phyloP scores from a whole-genome alignment of 2,888 invertebrate genomes.

The Sphaerophoria taeniata region DNA sequence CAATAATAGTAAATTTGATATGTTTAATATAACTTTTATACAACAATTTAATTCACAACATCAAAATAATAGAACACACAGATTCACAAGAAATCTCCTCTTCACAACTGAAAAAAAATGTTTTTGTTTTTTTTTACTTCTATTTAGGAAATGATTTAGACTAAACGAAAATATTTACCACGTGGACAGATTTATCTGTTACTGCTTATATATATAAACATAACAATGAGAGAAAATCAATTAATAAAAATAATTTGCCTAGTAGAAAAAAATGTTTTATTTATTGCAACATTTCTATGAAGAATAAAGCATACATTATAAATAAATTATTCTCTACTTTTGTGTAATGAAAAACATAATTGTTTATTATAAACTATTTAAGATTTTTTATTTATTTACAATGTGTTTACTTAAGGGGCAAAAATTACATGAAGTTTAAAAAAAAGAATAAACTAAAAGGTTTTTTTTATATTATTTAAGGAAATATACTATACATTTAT shows the following conservation, averaged over 20 bases:
- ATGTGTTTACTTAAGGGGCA: conserved; percentile 54
- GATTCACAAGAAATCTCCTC: conserved; percentile 26
- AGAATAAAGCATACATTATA: conserved; percentile 36
- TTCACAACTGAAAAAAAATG: conserved; percentile 33
- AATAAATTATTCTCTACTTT: conserved; percentile 61
- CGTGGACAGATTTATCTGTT: conserved; percentile 43
- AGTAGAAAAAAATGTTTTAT: conserved; percentile 42
- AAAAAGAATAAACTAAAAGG: conserved; percentile 33
- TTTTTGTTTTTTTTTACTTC: conserved; percentile 26
- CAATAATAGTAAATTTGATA: conserved; percentile 47
- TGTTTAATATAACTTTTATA: conserved; percentile 12
- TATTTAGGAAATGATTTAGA: conserved; percentile 2
- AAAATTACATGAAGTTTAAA: conserved; percentile 43
- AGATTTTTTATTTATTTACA: conserved; percentile 59
- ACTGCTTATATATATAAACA: conserved; percentile 31
- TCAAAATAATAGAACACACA: conserved; percentile 22
- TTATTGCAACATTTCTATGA: conserved; percentile 45
- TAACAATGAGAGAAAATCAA: conserved; percentile 2
- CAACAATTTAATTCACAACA: conserved; percentile 36
- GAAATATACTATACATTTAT: conserved; percentile 72
- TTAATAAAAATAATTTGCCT: conserved; percentile 41
- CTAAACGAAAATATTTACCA: conserved; percentile 24
- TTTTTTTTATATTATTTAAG: conserved; percentile 51
- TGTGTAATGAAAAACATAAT: conserved; percentile 64
- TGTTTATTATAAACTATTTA: conserved; percentile 47